Evolutionary conservation across 2,797 vertebrate species (phyloP).

Genomic region (Melanotaenia trifasciata): DNA sequence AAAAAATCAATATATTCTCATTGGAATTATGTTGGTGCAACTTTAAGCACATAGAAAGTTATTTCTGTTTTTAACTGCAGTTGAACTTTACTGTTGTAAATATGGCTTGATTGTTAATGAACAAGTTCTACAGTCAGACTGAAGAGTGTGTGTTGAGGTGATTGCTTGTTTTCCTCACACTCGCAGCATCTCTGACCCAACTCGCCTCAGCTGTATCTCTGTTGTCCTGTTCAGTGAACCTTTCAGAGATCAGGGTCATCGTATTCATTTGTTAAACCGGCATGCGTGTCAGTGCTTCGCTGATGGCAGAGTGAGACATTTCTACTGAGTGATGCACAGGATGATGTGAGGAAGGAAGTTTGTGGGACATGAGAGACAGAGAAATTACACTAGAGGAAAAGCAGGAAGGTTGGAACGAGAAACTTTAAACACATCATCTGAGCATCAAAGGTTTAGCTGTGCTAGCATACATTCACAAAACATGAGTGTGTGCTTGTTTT

Average conservation of each 20-base stretch:
- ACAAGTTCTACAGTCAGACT: slow-evolving; percentile 58
- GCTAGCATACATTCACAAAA: slow-evolving; percentile 36
- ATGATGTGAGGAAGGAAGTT: slow-evolving; percentile 57
- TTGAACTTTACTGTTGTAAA: neutral
- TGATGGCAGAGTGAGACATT: slow-evolving; percentile 49
- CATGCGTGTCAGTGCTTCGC: slow-evolving; percentile 21
- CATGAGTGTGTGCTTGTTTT: slow-evolving; percentile 65
- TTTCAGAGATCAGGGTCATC: slow-evolving; percentile 34
- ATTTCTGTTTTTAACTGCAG: neutral
- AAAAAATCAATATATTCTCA: too few relatives aligned
- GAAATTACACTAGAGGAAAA: slow-evolving; percentile 32
- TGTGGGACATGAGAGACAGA: slow-evolving; percentile 51
- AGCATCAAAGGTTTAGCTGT: slow-evolving; percentile 67
- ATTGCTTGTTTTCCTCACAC: slow-evolving; percentile 48
- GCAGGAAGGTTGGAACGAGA: slow-evolving; percentile 42
- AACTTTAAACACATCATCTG: slow-evolving; percentile 71
- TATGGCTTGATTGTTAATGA: slow-evolving; percentile 26
- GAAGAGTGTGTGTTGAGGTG: slow-evolving; percentile 27
- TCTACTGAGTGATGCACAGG: slow-evolving; percentile 51
- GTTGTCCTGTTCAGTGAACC: slow-evolving; percentile 22
- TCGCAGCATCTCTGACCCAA: slow-evolving; percentile 27
- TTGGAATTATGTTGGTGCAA: neutral
- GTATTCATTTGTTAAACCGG: slow-evolving; percentile 58
- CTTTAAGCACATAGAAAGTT: neutral
- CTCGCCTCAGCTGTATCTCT: slow-evolving; percentile 23